A percentile compares a stretch with the other conserved stretches of the same genome.
These are phyloP conservation scores for Lytechinus variegatus DNA, from an alignment of 35 echinoderm and acorn worm species.

Conservation along the genomic window DNA sequence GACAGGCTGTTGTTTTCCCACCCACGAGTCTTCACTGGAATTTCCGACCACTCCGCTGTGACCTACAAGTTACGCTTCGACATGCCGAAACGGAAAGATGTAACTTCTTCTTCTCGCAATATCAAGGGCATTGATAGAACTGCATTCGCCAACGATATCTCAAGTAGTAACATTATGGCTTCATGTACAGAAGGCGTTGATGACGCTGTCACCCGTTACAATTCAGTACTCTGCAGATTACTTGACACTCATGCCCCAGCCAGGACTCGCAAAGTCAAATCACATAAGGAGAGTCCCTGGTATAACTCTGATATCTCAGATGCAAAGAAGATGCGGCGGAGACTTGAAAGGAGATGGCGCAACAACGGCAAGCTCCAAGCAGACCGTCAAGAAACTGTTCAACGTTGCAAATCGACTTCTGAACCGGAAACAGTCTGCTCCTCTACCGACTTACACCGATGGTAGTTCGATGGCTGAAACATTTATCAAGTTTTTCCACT, in stretches of 20 bases:
- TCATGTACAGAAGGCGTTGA: not conserved
- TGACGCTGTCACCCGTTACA: constrained; percentile 13
- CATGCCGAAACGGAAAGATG: constrained; percentile 26
- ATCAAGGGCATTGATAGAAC: constrained; percentile 13
- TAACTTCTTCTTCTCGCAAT: not conserved
- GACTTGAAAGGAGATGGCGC: not conserved
- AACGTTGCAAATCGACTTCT: constrained; percentile 19
- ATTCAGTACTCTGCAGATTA: not conserved
- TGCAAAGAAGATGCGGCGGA: not conserved
- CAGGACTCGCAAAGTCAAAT: not conserved
- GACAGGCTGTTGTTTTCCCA: not conserved
- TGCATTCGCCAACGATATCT: not conserved
- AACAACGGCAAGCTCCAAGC: not conserved
- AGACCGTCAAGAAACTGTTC: not conserved
- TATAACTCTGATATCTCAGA: not conserved
- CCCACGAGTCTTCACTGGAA: not conserved
- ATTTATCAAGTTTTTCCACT: not conserved
- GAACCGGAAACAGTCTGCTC: not conserved
- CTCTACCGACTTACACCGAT: not conserved
- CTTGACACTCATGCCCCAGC: not conserved
- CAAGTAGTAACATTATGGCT: not conserved
- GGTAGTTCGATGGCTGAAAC: not conserved
- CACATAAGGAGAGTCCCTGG: not conserved
- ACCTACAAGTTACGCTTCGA: not conserved
- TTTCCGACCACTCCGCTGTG: constrained; percentile 15